Evolutionary conservation across 2,888 invertebrate genomes (phyloP).

Genomic region (Tipula helvola): DNA sequence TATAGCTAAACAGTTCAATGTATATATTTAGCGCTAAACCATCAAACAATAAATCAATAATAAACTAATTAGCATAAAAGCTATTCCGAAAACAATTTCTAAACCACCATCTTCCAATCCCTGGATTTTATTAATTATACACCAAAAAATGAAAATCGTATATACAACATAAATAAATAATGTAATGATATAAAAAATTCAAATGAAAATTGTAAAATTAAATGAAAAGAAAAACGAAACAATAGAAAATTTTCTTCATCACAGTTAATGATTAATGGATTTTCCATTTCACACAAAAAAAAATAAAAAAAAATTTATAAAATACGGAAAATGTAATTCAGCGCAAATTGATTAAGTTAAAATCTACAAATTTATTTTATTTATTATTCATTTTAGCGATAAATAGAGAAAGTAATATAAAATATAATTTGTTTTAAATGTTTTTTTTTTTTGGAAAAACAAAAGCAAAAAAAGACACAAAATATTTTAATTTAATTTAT

Average conservation of each 20-base stretch:
- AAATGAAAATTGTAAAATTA: neutral
- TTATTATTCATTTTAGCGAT: neutral
- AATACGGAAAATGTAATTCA: slow-evolving; percentile 4
- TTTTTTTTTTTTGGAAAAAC: neutral
- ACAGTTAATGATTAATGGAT: slow-evolving; percentile 4
- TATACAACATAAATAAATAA: neutral
- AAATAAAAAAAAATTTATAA: neutral
- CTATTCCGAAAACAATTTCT: neutral
- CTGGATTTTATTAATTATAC: neutral
- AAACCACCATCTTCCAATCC: neutral
- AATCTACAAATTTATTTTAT: neutral
- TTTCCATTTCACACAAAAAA: neutral
- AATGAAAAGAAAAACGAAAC: neutral
- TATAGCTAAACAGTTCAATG: no score
- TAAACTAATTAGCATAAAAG: neutral
- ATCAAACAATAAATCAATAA: neutral
- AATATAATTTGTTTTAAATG: neutral
- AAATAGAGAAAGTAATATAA: neutral
- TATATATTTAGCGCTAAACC: neutral
- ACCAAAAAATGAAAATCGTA: neutral
- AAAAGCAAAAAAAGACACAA: neutral
- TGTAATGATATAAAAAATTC: neutral
- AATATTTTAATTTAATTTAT: neutral
- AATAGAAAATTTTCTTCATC: neutral
- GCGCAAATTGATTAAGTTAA: neutral